These are phyloP conservation scores for Bombus picipes DNA, from an alignment of 1,140 invertebrate genomes.

Conservation along the genomic window DNA sequence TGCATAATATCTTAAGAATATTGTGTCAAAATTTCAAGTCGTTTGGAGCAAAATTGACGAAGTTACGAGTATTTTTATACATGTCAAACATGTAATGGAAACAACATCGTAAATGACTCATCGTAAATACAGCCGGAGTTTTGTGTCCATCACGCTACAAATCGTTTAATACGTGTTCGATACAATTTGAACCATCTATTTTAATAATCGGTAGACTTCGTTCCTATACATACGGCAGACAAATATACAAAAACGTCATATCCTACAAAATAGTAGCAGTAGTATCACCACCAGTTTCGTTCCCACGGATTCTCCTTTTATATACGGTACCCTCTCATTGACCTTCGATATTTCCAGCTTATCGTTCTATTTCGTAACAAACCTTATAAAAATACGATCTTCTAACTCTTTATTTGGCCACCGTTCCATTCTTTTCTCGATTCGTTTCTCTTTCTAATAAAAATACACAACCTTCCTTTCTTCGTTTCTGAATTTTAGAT, in stretches of 20 bases:
- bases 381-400: slow-evolving; percentile 33
- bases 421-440: background rate
- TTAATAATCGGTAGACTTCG: slow-evolving; percentile 60
- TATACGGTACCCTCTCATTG: slow-evolving; percentile 35
- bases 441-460: too few relatives aligned
- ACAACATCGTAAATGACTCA: slow-evolving; percentile 67
- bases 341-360: background rate
- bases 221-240: slow-evolving; percentile 67
- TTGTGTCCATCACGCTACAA: slow-evolving; percentile 52
- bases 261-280: slow-evolving; percentile 78
- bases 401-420: slow-evolving; percentile 30
- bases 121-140: slow-evolving; percentile 69
- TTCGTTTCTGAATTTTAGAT: background rate
- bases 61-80: too few relatives aligned
- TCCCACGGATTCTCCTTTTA: slow-evolving; percentile 52
- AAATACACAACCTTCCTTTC: background rate
- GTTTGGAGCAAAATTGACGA: too few relatives aligned
- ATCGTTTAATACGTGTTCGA: slow-evolving; percentile 62
- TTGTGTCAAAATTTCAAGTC: too few relatives aligned
- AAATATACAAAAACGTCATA: slow-evolving; percentile 78
- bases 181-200: slow-evolving; percentile 52
- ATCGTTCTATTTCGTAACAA: slow-evolving; percentile 1
- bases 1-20: too few relatives aligned
- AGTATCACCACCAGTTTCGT: slow-evolving; percentile 70
- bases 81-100: too few relatives aligned